Evolutionary conservation across 2,113 vertebrate species (phyloP).

Genomic region (Pampusana beccarii): DNA sequence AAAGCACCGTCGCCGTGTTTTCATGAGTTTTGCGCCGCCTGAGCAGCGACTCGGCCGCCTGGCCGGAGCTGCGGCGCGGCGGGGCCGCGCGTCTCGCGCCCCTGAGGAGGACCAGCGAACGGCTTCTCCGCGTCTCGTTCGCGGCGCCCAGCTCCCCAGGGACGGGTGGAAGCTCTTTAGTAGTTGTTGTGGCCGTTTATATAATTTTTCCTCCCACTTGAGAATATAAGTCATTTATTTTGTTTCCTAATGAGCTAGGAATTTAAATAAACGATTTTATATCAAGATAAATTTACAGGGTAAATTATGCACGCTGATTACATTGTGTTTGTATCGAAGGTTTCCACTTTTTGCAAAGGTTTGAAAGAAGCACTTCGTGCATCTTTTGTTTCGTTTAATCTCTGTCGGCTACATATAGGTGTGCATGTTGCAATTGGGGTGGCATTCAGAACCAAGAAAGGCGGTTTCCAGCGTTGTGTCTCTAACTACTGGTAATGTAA

Average conservation of each 20-base stretch:
- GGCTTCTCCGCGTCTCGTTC: background rate
- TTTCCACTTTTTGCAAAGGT: background rate
- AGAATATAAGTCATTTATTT: background rate
- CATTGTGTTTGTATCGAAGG: background rate
- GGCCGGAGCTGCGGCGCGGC: background rate
- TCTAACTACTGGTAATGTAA: background rate
- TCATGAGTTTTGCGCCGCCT: background rate
- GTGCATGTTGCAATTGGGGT: background rate
- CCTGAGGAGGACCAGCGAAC: background rate
- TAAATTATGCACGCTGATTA: background rate
- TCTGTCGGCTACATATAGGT: background rate
- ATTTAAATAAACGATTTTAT: slow-evolving; percentile 10
- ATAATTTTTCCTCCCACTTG: accelerated
- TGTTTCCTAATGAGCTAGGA: background rate
- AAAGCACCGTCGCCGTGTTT: background rate
- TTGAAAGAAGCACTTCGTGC: background rate
- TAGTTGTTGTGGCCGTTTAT: background rate
- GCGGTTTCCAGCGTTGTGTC: background rate
- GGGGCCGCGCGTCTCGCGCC: background rate
- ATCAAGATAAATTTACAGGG: background rate
- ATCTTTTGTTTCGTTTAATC: slow-evolving; percentile 37
- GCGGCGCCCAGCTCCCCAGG: background rate
- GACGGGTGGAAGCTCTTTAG: background rate
- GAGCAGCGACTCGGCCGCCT: background rate
- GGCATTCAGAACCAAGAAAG: background rate